Base-by-base conservation (phyloP, 2,888 invertebrate species). In the Cepaea hortensis region DNA sequence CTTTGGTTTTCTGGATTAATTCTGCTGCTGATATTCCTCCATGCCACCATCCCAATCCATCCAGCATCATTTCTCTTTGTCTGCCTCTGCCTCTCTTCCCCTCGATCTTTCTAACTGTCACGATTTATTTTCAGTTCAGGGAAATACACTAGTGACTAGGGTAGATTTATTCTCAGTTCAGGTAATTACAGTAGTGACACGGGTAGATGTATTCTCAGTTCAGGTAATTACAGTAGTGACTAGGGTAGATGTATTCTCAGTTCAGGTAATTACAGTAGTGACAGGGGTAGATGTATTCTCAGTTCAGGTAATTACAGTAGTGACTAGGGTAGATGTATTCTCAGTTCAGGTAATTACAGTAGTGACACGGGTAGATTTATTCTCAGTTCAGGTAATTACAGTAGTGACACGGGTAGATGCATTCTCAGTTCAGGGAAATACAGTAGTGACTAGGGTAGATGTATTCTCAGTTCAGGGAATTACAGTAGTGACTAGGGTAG, bases 301-400 rank as follows among this genome's bases (percentile, higher is more conserved):
- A 65, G 73, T 35, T 61, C 80, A 79, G 83, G 83, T 1, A 80
- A 35, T 75, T 61, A 77, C 68, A 50, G 73, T 23, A 80, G 80
- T 72, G 87, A 84, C 84, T 87, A 75, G 84, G 84, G 61, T 11
- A 46, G 9, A 85, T n/a, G 5, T 68, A 6, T 18, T 68, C 5
- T 20, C 18, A 1, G 35, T 68, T 20, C 11, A 6, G 68, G 20
- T 1, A 18, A 68, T 0, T 68, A 11, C n/a, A 18, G 20, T 65
- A 18, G 65, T 11, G 68, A 18, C 18, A 0, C 1, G 18, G n/a
- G 0, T 20, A 68, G 18, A 20, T 68, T 9, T n/a, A 68, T 68
- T 5, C 68, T 0, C 13, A 11, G 18, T 68, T 55, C 11, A 55
- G 55, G 11, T 0, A 2, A 55, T 1, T 55, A 9, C 55, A 55